A percentile compares a stretch with the other conserved stretches of the same genome.
phyloP scores from a whole-genome alignment of 2,888 invertebrate species.

The Mythimna impura region DNA sequence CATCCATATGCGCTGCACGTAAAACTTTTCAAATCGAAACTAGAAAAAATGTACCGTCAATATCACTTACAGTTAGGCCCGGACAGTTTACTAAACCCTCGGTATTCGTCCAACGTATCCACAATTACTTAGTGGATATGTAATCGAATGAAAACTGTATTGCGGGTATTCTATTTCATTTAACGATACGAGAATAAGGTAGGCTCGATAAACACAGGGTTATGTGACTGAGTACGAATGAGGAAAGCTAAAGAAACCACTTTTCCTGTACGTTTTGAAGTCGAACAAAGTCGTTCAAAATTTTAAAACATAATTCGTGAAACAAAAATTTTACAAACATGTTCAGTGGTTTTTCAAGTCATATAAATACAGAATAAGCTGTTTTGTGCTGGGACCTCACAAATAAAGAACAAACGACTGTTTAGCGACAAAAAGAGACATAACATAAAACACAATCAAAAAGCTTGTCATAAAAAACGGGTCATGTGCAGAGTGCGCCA shows the following conservation, averaged over 20 bases:
- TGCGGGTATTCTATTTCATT: constrained; percentile 60
- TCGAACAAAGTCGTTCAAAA: background rate
- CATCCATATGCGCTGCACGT: constrained; percentile 39
- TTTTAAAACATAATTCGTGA: background rate
- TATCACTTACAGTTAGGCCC: constrained; percentile 39
- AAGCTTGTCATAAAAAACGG: constrained; percentile 31
- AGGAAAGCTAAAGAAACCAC: constrained; percentile 6
- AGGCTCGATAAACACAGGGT: constrained; percentile 57
- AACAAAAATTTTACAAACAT: background rate
- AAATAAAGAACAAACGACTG: constrained; percentile 18
- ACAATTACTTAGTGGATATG: constrained; percentile 64
- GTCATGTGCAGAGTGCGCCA: constrained; percentile 34
- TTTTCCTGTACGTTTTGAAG: background rate
- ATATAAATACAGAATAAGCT: background rate
- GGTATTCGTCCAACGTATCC: constrained; percentile 47
- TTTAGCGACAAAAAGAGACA: constrained; percentile 17
- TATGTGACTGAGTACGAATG: constrained; percentile 24
- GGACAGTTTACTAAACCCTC: constrained; percentile 42
- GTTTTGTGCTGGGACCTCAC: background rate
- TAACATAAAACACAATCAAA: constrained; percentile 32
- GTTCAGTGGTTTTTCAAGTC: background rate
- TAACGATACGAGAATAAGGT: constrained; percentile 61
- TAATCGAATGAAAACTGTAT: constrained; percentile 64
- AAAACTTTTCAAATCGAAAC: constrained; percentile 37
- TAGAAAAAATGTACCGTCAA: constrained; percentile 34